Base-by-base conservation (phyloP, 2,888 invertebrate genomes). In the Euspilapteryx auroguttella region DNA sequence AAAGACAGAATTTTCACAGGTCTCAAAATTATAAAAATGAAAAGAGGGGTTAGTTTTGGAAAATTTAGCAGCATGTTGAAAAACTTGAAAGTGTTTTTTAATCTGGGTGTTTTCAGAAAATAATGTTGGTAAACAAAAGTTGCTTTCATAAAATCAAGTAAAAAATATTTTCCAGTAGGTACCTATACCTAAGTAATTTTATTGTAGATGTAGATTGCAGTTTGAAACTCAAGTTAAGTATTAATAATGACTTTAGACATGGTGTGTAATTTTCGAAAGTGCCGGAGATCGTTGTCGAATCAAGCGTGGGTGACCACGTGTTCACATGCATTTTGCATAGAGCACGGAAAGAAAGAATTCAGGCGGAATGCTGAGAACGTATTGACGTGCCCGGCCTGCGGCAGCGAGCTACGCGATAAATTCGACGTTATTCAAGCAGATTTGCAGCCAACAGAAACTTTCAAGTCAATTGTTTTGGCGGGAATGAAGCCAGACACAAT, bases 291-390 rank as follows among this genome's bases (percentile, higher is more conserved):
- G 24, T 44, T 79, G 38, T 48, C 61, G 31, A 64, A 43, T 45
- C 59, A 73, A 44, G 78, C 78, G 24, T 77, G 78, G 71, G 73
- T 78, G 21, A 79, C 78, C 27, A 73, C 73, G 30, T 79, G 79
- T 54, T 78, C 77, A 22, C 79, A 79, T 42, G 78, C 78, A 36
- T 78, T 79, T 55, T 79, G 79, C 38, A 56, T 63, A 23, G 77
- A 79, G 39, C 79, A 79, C 36, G 78, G 78, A 5, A 71, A 73
- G 49, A 56, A 52, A 31, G 73, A 76, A 45, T 73, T 78, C 36
- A 66, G 57, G 44, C 54, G 66, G 37, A 69, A 63, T 34, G 45
- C 58, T 31, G 69, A 69, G 40, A 75, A 76, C 39, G 51, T 54
- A 12, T 38, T 76, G 27, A 65, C 56, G 10, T 79, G 79, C 45